phyloP scores from a whole-genome alignment of 2,888 invertebrate species.

The Anthophora plumipes region DNA sequence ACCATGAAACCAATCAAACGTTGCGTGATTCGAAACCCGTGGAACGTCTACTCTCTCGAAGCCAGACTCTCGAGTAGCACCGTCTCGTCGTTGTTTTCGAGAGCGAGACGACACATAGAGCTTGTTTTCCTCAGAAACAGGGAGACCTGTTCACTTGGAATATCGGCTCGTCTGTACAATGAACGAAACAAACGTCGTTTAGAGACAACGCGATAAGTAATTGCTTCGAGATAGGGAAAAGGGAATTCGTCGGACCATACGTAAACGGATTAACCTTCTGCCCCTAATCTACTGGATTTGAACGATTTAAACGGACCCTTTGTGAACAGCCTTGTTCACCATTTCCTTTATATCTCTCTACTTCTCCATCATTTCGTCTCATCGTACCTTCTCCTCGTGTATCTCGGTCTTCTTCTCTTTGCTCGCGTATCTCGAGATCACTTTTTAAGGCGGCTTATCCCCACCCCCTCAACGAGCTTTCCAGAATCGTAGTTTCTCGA shows the following conservation, averaged over 20 bases:
- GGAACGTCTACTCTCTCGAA: neutral
- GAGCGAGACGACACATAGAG: slow-evolving; percentile 20
- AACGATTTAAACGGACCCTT: slow-evolving; percentile 53
- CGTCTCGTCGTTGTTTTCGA: slow-evolving; percentile 12
- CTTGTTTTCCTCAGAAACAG: neutral
- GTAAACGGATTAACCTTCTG: slow-evolving; percentile 46
- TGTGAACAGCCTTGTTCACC: slow-evolving; percentile 27
- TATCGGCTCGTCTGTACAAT: neutral
- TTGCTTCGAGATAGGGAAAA: slow-evolving; percentile 32
- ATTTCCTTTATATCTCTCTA: slow-evolving; percentile 47
- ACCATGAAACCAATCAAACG: slow-evolving; percentile 3
- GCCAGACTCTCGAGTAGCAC: neutral
- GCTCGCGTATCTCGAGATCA: slow-evolving; percentile 43
- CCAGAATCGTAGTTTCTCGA: slow-evolving; percentile 35
- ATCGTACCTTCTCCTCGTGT: neutral
- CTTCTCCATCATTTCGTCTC: too few species aligned
- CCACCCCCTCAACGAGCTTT: slow-evolving; percentile 60
- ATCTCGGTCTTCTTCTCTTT: slow-evolving; percentile 1
- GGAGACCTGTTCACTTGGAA: neutral
- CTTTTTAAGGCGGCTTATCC: slow-evolving; percentile 47
- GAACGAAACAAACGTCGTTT: neutral
- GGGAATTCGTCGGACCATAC: slow-evolving; percentile 25
- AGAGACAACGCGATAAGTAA: slow-evolving; percentile 47
- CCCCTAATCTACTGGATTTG: slow-evolving; percentile 54
- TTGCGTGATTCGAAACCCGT: neutral